These are phyloP conservation scores for Himantopus leucocephalus DNA, from an alignment of 2,113 vertebrate species.

Conservation along the genomic window DNA sequence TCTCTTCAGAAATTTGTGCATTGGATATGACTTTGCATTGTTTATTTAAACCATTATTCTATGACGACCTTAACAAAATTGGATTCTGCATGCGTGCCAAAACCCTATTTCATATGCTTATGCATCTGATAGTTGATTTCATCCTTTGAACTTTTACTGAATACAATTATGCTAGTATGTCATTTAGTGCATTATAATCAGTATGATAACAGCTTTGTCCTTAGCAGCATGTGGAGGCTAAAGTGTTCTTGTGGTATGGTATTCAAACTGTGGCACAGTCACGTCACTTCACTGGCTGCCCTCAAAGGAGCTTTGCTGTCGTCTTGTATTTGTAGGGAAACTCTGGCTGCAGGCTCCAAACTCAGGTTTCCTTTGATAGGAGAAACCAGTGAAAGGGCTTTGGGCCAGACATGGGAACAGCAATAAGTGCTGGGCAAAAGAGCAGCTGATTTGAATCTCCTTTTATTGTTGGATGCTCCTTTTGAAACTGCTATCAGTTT, in stretches of 20 bases:
- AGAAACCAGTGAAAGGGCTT: neutral
- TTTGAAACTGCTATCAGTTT: neutral
- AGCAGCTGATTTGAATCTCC: neutral
- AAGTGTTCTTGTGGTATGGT: neutral
- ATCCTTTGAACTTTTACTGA: neutral
- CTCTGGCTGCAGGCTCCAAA: neutral
- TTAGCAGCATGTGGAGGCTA: neutral
- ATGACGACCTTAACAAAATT: neutral
- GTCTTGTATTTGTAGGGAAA: neutral
- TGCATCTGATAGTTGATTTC: neutral
- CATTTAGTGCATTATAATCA: neutral
- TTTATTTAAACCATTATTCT: neutral
- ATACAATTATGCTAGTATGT: neutral
- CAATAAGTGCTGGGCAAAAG: neutral
- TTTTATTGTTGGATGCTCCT: neutral
- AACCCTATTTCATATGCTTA: neutral
- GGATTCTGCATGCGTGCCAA: neutral
- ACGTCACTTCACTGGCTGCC: neutral
- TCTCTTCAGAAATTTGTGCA: neutral
- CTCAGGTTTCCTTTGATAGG: slow-evolving; percentile 2
- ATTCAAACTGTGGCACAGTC: neutral
- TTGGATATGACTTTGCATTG: neutral
- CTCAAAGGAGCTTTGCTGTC: neutral
- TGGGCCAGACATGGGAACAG: neutral
- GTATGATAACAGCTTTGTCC: neutral